Percentiles rank a stretch among this genome's conserved stretches.
These are phyloP conservation scores for Urocyon cinereoargenteus DNA, from an alignment of 2,797 vertebrate species.

Conservation along the genomic window DNA sequence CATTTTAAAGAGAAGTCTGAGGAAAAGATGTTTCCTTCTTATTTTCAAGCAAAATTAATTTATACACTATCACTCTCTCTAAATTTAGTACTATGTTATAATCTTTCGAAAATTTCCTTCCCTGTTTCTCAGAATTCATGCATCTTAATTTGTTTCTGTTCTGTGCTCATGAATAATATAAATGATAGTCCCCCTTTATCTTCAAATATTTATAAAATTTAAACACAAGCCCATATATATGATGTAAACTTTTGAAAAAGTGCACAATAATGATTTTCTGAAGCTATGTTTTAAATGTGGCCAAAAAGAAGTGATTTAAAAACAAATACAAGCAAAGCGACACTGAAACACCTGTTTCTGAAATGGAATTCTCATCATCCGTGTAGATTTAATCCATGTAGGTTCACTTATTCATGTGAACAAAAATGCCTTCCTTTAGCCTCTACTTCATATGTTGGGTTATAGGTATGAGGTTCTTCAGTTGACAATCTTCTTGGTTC, in stretches of 20 bases:
- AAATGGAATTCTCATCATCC: neutral
- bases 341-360: neutral
- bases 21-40: neutral
- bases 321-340: neutral
- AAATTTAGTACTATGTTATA: neutral
- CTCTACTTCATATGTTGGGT: neutral
- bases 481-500: neutral
- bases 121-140: neutral
- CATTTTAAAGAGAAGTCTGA: constrained; percentile 31
- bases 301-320: neutral
- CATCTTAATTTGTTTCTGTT: neutral
- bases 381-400: neutral
- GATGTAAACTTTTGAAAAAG: neutral
- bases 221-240: neutral
- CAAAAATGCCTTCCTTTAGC: neutral
- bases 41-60: constrained; percentile 36
- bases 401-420: neutral
- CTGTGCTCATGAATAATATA: neutral
- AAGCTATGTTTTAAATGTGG: neutral
- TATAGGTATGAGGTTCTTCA: neutral
- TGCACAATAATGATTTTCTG: neutral
- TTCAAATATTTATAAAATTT: constrained; percentile 24
- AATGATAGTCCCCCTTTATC: neutral
- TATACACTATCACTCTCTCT: neutral
- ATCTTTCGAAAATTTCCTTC: neutral